Base-by-base conservation (phyloP, 2,888 invertebrate species). In the Cylloceria caligata region DNA sequence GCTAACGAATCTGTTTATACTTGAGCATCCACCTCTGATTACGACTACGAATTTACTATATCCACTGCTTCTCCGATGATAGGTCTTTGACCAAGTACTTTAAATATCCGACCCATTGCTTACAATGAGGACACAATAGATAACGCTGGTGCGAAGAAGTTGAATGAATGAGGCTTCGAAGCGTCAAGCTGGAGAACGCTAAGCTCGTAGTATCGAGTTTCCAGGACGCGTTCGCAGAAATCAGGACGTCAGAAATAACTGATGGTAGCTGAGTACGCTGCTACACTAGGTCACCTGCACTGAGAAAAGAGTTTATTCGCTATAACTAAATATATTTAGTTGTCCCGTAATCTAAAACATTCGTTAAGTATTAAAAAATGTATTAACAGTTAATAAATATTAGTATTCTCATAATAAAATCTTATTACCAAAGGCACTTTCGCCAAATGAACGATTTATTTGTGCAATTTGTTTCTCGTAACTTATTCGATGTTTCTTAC, bases 221-320 rank as follows among this genome's bases (percentile, higher is more conserved):
- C 24, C 39, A 57, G 69, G 30, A 71, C 57, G 42, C 27, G 57
- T 42, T 11, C 11, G 19, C n/a, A 34, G 30, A 30, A 71, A 71
- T 42, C 27, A 3, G 16, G 16, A 57, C 57, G 39, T 55, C 57
- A 30, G 57, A 71, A 71, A 57, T 57, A 57, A 71, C 71, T 42
- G 42, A 13, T n/a, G n/a, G 45, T 4, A 16, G 27, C 19, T 16
- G 36, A 21, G 49, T 52, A 52, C 49, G 30, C 11, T 7, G 19
- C 34, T 21, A 7, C 21, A 49, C 36, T 69, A 30, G 68, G 49
- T 24, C 68, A 6, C 34, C 6, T 21, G 21, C 21, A 13, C 34
- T 24, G n/a, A n/a, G n/a, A n/a, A n/a, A n/a, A n/a, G n/a, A n/a
- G n/a, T n/a, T n/a, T n/a, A n/a, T n/a, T n/a, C n/a, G n/a, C n/a